Evolutionary conservation across 30 jellyfish, hydroid and myxozoan genomes (phyloP).

Genomic region (Aurelia aurita): DNA sequence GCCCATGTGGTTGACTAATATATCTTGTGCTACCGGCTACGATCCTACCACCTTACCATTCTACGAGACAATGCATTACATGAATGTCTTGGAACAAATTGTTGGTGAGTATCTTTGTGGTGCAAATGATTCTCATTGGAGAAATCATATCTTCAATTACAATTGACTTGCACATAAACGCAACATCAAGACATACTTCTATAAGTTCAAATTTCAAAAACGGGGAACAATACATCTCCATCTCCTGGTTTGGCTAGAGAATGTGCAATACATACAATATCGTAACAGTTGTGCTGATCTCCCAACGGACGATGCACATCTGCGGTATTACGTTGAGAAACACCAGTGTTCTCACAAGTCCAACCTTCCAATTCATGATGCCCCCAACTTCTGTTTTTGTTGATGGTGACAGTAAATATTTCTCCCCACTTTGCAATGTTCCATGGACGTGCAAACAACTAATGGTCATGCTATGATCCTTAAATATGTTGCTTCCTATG

Average conservation of each 20-base stretch:
- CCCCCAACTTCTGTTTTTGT: no score
- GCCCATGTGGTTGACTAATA: conserved; percentile 15
- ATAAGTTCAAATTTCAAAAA: conserved; percentile 47
- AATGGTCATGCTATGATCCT: no score
- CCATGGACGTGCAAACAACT: no score
- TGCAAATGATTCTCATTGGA: conserved; percentile 13
- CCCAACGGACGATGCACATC: background rate
- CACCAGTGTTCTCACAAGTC: background rate
- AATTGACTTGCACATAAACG: background rate
- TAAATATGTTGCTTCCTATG: no score
- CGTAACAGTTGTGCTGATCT: background rate
- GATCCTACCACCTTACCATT: conserved; percentile 24
- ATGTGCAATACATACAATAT: background rate
- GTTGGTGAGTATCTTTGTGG: conserved; percentile 64
- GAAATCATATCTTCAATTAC: conserved; percentile 23
- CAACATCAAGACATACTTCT: conserved; percentile 9
- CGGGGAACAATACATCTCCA: conserved; percentile 35
- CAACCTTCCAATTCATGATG: no score
- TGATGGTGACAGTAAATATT: no score
- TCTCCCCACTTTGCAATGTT: no score
- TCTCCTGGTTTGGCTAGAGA: conserved; percentile 48
- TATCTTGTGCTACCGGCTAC: background rate
- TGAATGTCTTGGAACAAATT: conserved; percentile 45
- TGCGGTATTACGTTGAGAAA: background rate
- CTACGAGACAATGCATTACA: conserved; percentile 9